These are phyloP conservation scores for Sebastiscus tertius DNA, from an alignment of 2,797 vertebrate genomes.

Conservation along the genomic window DNA sequence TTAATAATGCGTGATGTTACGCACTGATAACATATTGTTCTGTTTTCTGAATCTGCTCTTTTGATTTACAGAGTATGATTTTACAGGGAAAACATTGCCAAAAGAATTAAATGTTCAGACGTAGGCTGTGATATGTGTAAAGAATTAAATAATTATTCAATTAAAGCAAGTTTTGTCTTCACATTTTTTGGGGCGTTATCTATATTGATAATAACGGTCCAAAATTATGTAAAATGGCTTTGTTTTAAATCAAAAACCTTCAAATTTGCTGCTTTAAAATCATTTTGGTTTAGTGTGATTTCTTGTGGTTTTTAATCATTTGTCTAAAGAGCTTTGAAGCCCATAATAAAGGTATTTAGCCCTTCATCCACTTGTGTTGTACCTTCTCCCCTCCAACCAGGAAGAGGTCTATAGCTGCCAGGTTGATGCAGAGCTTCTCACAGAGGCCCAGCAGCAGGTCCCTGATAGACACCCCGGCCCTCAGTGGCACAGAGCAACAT, in stretches of 20 bases:
- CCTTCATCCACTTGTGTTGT: slow-evolving; percentile 30
- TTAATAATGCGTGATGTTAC: fast-evolving
- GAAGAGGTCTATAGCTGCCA: slow-evolving; percentile 96
- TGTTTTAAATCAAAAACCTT: no score
- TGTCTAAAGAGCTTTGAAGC: not conserved
- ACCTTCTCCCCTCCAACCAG: slow-evolving; percentile 97
- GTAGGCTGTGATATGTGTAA: no score
- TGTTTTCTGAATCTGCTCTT: no score
- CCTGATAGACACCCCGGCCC: slow-evolving; percentile 90
- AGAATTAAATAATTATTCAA: no score
- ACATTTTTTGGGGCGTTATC: no score
- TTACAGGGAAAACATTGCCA: no score
- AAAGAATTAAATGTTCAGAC: no score
- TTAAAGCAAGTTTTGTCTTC: no score
- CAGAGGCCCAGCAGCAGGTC: slow-evolving; percentile 93
- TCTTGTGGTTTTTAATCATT: not conserved
- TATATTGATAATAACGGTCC: no score
- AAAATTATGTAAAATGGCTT: no score
- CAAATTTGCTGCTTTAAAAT: not conserved
- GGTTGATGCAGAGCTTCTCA: slow-evolving; percentile 92
- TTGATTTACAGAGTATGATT: no score
- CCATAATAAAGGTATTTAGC: not conserved
- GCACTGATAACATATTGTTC: no score
- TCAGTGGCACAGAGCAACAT: slow-evolving; percentile 87
- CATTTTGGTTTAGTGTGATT: not conserved